Conservation (phyloP, 2,113 vertebrate genomes). For the Amphiprion ocellaris region DNA sequence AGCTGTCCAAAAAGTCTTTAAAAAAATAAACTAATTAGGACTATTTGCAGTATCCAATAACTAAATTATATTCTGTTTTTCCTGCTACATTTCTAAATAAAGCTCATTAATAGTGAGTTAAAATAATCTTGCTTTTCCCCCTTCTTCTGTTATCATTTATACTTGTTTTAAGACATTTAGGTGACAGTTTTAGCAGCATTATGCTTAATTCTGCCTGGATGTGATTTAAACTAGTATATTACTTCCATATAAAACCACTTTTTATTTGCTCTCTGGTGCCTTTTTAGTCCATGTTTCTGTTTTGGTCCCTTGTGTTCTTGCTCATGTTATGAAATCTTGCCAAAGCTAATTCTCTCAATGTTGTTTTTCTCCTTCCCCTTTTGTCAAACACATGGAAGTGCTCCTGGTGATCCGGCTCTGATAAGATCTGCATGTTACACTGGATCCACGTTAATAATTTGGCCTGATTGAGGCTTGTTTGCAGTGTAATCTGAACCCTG, state of each 20-base stretch:
- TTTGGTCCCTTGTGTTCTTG: neutral
- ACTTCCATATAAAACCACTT: neutral
- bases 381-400: neutral
- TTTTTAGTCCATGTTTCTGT: neutral
- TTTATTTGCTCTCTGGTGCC: neutral
- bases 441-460: constrained; percentile 60
- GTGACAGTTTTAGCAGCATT: too few relatives aligned
- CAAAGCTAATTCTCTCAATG: constrained; percentile 1
- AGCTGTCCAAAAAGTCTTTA: too few relatives aligned
- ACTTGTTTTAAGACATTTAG: too few relatives aligned
- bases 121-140: too few relatives aligned
- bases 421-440: constrained; percentile 55
- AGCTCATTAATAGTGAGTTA: too few relatives aligned
- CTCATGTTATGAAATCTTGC: neutral
- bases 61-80: too few relatives aligned
- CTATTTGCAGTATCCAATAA: too few relatives aligned
- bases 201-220: too few relatives aligned
- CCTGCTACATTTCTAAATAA: too few relatives aligned
- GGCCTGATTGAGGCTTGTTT: constrained; percentile 63
- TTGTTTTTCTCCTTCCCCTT: neutral
- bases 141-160: too few relatives aligned
- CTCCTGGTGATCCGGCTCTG: constrained; percentile 20
- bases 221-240: neutral
- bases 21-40: too few relatives aligned
- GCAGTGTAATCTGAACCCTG: constrained; percentile 59